phyloP scores from a whole-genome alignment of 2,113 vertebrate genomes.

The Chaetodon auriga region DNA sequence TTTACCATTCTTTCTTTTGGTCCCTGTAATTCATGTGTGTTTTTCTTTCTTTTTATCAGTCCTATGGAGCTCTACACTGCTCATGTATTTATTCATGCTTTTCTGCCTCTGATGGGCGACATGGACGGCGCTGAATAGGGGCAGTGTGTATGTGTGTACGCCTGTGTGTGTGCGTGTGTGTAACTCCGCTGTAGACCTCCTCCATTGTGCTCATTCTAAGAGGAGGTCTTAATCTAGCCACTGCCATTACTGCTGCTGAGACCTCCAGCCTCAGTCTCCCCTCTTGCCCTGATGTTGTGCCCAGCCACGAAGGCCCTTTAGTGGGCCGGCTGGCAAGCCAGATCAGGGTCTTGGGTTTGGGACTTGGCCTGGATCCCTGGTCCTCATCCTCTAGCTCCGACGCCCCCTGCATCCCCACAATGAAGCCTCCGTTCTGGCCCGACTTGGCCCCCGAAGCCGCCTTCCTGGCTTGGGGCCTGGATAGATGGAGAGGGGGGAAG shows the following conservation, averaged over 20 bases:
- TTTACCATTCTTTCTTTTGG: constrained; percentile 68
- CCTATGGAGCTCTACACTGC: constrained; percentile 65
- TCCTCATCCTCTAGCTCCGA: constrained; percentile 63
- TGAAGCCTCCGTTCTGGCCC: constrained; percentile 69
- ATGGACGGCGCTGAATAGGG: constrained; percentile 71
- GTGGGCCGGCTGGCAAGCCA: constrained; percentile 67
- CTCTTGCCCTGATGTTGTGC: constrained; percentile 72
- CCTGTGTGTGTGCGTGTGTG: constrained; percentile 14
- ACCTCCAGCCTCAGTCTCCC: constrained; percentile 69
- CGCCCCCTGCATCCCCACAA: constrained; percentile 53
- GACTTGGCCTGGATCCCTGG: constrained; percentile 74
- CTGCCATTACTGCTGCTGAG: constrained; percentile 76
- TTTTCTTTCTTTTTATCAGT: constrained; percentile 72
- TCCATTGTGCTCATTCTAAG: constrained; percentile 72
- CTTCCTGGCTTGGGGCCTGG: constrained; percentile 73
- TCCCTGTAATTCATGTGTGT: constrained; percentile 70
- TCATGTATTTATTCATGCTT: constrained; percentile 82
- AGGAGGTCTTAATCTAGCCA: constrained; percentile 82
- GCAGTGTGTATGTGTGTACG: constrained; percentile 44
- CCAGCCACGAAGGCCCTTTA: constrained; percentile 71
- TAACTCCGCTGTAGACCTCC: constrained; percentile 58
- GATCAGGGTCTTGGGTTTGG: constrained; percentile 74
- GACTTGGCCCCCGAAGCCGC: constrained; percentile 68
- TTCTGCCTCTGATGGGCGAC: constrained; percentile 77
- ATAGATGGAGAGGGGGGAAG: constrained; percentile 57